Evolutionary conservation across 2,888 invertebrate genomes (phyloP).

Genomic region (Catocala nupta): DNA sequence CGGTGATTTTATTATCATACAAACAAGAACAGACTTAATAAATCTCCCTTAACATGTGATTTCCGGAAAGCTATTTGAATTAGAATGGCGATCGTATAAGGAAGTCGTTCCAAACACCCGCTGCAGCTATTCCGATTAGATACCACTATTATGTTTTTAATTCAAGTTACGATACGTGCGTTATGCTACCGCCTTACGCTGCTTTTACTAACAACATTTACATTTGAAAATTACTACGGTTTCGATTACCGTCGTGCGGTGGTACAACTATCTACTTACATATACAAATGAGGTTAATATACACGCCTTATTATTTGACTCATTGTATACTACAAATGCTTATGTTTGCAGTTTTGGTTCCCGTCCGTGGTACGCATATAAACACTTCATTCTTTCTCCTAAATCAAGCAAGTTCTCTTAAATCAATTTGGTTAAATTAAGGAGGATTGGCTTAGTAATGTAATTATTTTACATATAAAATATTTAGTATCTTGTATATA

Average conservation of each 20-base stretch:
- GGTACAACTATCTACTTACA: no score
- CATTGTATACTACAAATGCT: no score
- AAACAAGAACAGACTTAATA: constrained; percentile 76
- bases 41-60: constrained; percentile 68
- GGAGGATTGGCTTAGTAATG: no score
- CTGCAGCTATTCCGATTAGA: constrained; percentile 51
- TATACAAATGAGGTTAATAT: no score
- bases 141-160: constrained; percentile 56
- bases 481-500: no score
- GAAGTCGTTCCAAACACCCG: constrained; percentile 74
- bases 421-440: no score
- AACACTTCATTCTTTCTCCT: no score
- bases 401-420: no score
- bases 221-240: neutral
- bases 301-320: no score
- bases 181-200: constrained; percentile 36
- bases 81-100: constrained; percentile 69
- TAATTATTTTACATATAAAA: no score
- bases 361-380: no score
- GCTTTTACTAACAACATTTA: constrained; percentile 19
- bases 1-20: constrained; percentile 70
- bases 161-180: constrained; percentile 25
- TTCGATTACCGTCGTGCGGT: constrained; percentile 8
- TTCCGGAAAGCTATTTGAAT: constrained; percentile 72
- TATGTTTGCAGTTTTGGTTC: no score